Base-by-base conservation (phyloP, 2,888 invertebrate genomes). In the Andrena bicolor region DNA sequence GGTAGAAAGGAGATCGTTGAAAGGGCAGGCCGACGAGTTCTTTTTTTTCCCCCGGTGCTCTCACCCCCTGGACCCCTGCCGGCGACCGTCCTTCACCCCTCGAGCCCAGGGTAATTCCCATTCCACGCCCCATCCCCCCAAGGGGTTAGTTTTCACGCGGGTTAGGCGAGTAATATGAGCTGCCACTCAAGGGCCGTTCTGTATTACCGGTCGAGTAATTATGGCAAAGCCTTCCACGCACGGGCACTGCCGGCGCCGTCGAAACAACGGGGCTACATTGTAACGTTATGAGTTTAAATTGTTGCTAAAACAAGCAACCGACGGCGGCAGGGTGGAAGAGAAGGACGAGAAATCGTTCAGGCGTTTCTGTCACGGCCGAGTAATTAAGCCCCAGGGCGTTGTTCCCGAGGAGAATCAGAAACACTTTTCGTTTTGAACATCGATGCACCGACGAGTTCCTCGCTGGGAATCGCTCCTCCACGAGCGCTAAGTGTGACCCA, bases 101-200 rank as follows among this genome's bases (percentile, higher is more conserved):
- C 65, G 64, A 65, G 76, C 56, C 86, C 82, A 74, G 76, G 85
- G 88, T 85, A 88, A 90, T 89, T 85, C 90, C 81, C 87, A 80
- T 89, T 84, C 87, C 80, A 82, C 56, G 23, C 66, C 86, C 85
- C 88, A 71, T 84, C 86, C 87, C 41, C 90, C 89, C 90, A 86
- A 90, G 90, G 91, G 92, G 92, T 92, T 91, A 91, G 91, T 92
- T 92, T 92, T 91, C 92, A 91, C 91, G 91, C 91, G 90, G 91
- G 91, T 91, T 92, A 90, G 91, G 88, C 90, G 90, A 90, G 92
- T 92, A 92, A 92, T 92, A 92, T 91, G 92, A 92, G 91, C 92
- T 92, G 92, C 92, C 92, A 92, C 92, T 92, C 92, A 92, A 92
- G 90, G 88, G 84, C 89, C 89, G 90, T 90, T 90, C 92, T 90